These are phyloP conservation scores for Trachelus tabidus DNA, from an alignment of 2,888 invertebrate species.

Conservation along the genomic window DNA sequence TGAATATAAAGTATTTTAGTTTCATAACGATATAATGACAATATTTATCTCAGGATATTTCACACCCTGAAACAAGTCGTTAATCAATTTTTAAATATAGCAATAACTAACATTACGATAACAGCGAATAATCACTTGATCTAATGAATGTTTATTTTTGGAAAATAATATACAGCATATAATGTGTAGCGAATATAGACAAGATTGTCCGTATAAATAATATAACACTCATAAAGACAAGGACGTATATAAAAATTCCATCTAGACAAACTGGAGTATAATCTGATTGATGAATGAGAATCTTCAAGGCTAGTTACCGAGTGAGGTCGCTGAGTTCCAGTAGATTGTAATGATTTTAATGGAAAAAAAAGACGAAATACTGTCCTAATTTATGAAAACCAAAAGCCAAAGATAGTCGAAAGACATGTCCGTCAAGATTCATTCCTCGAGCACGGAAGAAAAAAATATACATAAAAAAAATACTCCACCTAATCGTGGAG, in stretches of 20 bases:
- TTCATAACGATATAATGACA: not conserved
- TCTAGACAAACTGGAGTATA: not conserved
- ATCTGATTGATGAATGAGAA: not conserved
- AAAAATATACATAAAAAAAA: conserved; percentile 50
- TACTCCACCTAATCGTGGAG: conserved; percentile 45
- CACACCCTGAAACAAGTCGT: not conserved
- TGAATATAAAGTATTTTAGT: not conserved
- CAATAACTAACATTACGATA: not conserved
- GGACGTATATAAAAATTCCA: not conserved
- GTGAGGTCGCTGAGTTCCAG: too few species aligned
- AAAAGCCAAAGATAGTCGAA: not conserved
- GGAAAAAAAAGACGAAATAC: not conserved
- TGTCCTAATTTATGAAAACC: not conserved
- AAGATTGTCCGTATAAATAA: not conserved
- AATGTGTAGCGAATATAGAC: not conserved
- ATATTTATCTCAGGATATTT: not conserved
- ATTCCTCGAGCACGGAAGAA: conserved; percentile 10
- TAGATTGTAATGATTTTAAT: not conserved
- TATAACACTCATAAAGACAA: not conserved
- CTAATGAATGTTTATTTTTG: not conserved
- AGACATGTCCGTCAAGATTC: not conserved
- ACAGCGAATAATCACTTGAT: not conserved
- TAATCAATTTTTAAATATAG: not conserved
- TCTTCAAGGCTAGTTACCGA: not conserved
- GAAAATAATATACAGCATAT: not conserved